Evolutionary conservation across 2,888 invertebrate species (phyloP).

Genomic region (Lasioglossum figueresi): DNA sequence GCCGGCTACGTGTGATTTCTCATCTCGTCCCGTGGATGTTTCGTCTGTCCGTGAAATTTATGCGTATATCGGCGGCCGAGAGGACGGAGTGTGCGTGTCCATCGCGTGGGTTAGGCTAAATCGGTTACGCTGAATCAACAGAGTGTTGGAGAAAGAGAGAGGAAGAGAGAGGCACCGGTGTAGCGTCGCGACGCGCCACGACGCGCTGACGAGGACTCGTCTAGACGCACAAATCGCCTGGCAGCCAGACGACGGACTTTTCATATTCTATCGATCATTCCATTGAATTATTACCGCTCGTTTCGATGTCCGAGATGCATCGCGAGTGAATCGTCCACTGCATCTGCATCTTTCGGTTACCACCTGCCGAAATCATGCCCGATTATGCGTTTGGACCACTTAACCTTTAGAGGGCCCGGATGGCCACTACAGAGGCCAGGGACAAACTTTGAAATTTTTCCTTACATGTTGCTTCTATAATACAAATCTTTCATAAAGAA

Average conservation of each 20-base stretch:
- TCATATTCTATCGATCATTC: conserved; percentile 46
- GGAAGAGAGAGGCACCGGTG: background rate
- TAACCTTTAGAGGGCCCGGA: background rate
- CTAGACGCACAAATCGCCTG: conserved; percentile 80
- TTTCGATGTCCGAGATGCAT: background rate
- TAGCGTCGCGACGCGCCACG: conserved; percentile 61
- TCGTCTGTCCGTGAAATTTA: conserved; percentile 78
- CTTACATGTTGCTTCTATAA: background rate
- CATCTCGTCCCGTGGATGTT: conserved; percentile 61
- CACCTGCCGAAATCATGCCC: conserved; percentile 45
- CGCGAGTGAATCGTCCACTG: background rate
- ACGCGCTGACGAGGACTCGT: conserved; percentile 72
- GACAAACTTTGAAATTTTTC: background rate
- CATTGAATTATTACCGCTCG: conserved; percentile 38
- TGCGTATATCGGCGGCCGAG: conserved; percentile 72
- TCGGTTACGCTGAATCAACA: conserved; percentile 80
- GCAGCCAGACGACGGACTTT: conserved; percentile 60
- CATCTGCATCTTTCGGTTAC: background rate
- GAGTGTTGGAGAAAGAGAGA: conserved; percentile 48
- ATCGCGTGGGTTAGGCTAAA: conserved; percentile 80
- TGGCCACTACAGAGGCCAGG: too few relatives aligned
- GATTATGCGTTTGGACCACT: background rate
- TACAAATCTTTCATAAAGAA: too few relatives aligned
- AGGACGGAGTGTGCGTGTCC: conserved; percentile 73
- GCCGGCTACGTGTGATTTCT: conserved; percentile 32